Percentiles rank a stretch among this genome's conserved stretches.
These are phyloP conservation scores for Eupithecia inturbata DNA, from an alignment of 2,888 invertebrate genomes.

Conservation along the genomic window DNA sequence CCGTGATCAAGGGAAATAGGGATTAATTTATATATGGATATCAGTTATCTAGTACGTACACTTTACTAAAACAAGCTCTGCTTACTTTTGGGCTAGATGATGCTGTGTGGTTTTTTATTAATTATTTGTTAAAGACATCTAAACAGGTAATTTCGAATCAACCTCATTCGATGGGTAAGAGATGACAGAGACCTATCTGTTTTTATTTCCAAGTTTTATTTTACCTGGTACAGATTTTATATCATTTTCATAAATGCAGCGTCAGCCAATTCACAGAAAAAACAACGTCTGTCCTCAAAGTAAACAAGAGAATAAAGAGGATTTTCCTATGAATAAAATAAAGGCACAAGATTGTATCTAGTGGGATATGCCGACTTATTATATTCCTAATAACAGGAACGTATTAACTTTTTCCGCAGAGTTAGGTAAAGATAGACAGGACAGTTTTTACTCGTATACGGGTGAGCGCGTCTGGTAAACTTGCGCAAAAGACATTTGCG, in stretches of 20 bases:
- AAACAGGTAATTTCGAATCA: too few relatives aligned
- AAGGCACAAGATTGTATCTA: slow-evolving; percentile 79
- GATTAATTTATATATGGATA: too few relatives aligned
- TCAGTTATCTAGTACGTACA: too few relatives aligned
- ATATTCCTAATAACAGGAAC: slow-evolving; percentile 78
- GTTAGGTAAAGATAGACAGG: slow-evolving; percentile 51
- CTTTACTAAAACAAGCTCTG: too few relatives aligned
- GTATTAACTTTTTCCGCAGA: slow-evolving; percentile 71
- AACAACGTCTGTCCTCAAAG: slow-evolving; percentile 46
- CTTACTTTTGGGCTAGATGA: too few relatives aligned
- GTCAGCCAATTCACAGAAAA: slow-evolving; percentile 36
- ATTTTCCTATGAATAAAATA: slow-evolving; percentile 82
- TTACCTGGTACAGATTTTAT: not conserved
- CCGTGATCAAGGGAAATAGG: too few relatives aligned
- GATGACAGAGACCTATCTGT: not conserved
- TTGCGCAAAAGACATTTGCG: not conserved
- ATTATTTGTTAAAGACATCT: too few relatives aligned
- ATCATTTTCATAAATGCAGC: slow-evolving; percentile 28
- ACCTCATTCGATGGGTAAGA: not conserved
- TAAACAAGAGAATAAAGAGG: slow-evolving; percentile 82
- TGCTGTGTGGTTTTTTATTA: too few relatives aligned
- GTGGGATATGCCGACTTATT: slow-evolving; percentile 80
- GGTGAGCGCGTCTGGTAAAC: not conserved
- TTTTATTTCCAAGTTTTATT: not conserved
- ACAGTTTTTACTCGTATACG: slow-evolving; percentile 12